A percentile compares a stretch with the other conserved stretches of the same genome.
Conservation (phyloP, 2,113 vertebrate species). For the Rhynchomys soricoides region DNA sequence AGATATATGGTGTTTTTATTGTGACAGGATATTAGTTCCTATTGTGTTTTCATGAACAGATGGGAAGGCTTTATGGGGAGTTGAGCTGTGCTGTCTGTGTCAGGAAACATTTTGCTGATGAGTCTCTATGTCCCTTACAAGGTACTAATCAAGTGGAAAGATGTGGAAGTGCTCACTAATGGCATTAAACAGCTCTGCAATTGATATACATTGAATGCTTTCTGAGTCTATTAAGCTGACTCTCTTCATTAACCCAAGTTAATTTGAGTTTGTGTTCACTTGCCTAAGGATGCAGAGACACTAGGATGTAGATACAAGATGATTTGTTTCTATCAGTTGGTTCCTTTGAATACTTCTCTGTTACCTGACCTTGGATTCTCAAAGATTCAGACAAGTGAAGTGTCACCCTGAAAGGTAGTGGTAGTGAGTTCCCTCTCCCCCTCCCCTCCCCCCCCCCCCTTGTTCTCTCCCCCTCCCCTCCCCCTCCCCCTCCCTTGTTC, state of each 20-base stretch:
- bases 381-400: background rate
- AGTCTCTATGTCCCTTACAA: conserved; percentile 20
- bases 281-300: conserved; percentile 38
- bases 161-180: background rate
- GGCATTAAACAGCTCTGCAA: background rate
- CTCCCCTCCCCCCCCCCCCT: rapidly evolving
- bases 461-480: rapidly evolving
- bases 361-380: background rate
- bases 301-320: background rate
- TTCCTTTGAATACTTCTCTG: conserved; percentile 41
- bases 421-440: background rate
- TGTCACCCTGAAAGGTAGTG: background rate
- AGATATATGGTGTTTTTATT: background rate
- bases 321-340: conserved; percentile 26
- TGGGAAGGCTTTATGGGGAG: background rate
- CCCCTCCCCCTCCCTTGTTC: background rate
- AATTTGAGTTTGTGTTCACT: conserved; percentile 67
- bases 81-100: background rate
- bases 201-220: conserved; percentile 33
- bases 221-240: conserved; percentile 53
- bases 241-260: conserved; percentile 61
- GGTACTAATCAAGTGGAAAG: conserved; percentile 37
- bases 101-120: conserved; percentile 43
- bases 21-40: background rate
- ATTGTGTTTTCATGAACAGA: conserved; percentile 40